Conservation (phyloP, 2,113 vertebrate genomes). For the Rhabdomys dilectus region DNA sequence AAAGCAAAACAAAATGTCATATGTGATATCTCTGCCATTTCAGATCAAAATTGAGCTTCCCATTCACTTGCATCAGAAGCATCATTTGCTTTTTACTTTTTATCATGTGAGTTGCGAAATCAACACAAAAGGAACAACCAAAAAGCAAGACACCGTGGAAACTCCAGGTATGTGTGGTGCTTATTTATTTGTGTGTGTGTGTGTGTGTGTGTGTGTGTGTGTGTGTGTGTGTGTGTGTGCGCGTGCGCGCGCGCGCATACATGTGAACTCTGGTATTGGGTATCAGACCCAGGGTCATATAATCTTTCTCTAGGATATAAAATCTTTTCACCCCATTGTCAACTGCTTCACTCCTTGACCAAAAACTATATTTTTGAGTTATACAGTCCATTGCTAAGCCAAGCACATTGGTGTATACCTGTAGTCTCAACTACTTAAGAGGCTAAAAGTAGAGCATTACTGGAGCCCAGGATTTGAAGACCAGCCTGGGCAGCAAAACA, state of each 20-base stretch:
- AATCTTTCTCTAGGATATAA: slow-evolving; percentile 5
- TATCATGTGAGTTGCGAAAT: slow-evolving; percentile 99
- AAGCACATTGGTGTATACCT: no score
- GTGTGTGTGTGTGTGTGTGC: not conserved
- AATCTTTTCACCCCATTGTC: slow-evolving; percentile 5
- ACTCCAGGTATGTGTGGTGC: slow-evolving; percentile 90
- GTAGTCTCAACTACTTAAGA: not conserved
- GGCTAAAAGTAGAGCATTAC: not conserved
- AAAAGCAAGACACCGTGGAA: slow-evolving; percentile 95
- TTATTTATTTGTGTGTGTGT: not conserved
- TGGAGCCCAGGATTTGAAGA: not conserved
- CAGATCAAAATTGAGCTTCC: slow-evolving; percentile 98
- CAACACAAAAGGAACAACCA: slow-evolving; percentile 94
- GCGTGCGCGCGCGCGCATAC: no score
- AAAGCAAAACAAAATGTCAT: slow-evolving; percentile 75
- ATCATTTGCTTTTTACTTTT: slow-evolving; percentile 98
- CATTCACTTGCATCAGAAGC: slow-evolving; percentile 96
- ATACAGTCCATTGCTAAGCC: not conserved
- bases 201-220: not conserved
- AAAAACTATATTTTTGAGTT: slow-evolving; percentile 41
- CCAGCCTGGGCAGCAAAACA: not conserved
- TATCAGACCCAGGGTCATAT: not conserved
- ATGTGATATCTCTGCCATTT: slow-evolving; percentile 82
- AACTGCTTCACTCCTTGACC: not conserved
- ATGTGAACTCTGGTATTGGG: no score